phyloP scores from a whole-genome alignment of 2,888 invertebrate genomes.

The Noctua comes region DNA sequence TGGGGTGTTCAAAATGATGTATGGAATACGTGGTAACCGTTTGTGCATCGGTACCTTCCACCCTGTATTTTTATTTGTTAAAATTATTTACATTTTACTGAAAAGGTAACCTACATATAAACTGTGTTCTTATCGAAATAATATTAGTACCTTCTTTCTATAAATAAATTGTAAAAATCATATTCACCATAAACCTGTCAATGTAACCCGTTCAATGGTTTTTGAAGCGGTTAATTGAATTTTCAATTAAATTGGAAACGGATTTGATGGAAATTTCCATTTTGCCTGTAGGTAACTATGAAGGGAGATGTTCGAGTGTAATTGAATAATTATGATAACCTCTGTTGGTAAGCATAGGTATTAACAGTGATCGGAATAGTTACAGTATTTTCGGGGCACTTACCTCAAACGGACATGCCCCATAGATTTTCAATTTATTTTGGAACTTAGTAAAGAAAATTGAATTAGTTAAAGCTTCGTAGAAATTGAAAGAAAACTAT shows the following conservation, averaged over 20 bases:
- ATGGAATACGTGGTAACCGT: no score
- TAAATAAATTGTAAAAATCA: background rate
- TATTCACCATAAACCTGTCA: slow-evolving; percentile 16
- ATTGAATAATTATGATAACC: slow-evolving; percentile 8
- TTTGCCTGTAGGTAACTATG: slow-evolving; percentile 47
- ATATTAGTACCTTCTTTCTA: background rate
- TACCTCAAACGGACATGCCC: no score
- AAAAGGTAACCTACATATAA: background rate
- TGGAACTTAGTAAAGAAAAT: no score
- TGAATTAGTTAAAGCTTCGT: no score
- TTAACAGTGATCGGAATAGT: background rate
- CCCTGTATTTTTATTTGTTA: background rate
- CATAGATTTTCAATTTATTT: no score
- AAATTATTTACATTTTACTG: background rate
- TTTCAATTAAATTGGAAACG: slow-evolving; percentile 84
- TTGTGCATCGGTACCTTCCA: no score
- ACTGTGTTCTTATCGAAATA: background rate
- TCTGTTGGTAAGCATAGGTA: background rate
- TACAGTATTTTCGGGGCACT: background rate
- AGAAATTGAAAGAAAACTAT: no score
- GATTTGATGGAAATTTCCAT: slow-evolving; percentile 76
- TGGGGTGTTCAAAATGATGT: no score
- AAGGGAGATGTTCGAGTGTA: slow-evolving; percentile 17
- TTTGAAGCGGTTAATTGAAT: slow-evolving; percentile 82
- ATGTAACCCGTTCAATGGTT: slow-evolving; percentile 74